These are phyloP conservation scores for Mustelus asterias DNA, from an alignment of 2,113 vertebrate species.

Conservation along the genomic window DNA sequence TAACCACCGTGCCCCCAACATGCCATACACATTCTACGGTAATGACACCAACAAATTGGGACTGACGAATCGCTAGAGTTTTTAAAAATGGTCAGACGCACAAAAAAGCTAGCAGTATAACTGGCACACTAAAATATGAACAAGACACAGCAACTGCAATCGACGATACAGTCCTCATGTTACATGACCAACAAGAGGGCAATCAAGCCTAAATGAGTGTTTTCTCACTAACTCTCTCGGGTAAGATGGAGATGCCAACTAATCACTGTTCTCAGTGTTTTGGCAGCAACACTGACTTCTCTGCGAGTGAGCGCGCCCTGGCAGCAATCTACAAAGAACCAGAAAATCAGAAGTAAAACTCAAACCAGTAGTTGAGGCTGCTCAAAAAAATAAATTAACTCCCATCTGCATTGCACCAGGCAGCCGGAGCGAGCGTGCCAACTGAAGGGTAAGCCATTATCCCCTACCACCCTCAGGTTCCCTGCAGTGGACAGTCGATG, in stretches of 20 bases:
- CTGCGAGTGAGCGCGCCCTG: not conserved
- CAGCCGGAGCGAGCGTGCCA: not conserved
- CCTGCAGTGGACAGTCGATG: not conserved
- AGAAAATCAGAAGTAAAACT: conserved; percentile 19
- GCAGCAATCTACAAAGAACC: not conserved
- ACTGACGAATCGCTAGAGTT: not conserved
- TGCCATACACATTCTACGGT: too few relatives aligned
- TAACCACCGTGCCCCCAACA: not conserved
- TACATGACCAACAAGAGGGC: not conserved
- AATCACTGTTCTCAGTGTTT: not conserved
- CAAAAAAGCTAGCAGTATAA: not conserved
- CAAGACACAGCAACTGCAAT: not conserved
- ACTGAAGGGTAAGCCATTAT: not conserved
- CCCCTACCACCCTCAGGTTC: not conserved
- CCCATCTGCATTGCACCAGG: not conserved
- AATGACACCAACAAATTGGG: not conserved
- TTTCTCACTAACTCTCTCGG: not conserved
- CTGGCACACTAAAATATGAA: conserved; percentile 2
- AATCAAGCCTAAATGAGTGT: not conserved
- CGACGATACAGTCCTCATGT: not conserved
- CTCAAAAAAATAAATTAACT: not conserved
- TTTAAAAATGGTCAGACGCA: not conserved
- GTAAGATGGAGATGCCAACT: not conserved
- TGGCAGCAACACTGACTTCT: not conserved
- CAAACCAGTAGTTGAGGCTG: conserved; percentile 6